phyloP scores from a whole-genome alignment of 2,113 vertebrate genomes.

The Pseudonaja textilis region DNA sequence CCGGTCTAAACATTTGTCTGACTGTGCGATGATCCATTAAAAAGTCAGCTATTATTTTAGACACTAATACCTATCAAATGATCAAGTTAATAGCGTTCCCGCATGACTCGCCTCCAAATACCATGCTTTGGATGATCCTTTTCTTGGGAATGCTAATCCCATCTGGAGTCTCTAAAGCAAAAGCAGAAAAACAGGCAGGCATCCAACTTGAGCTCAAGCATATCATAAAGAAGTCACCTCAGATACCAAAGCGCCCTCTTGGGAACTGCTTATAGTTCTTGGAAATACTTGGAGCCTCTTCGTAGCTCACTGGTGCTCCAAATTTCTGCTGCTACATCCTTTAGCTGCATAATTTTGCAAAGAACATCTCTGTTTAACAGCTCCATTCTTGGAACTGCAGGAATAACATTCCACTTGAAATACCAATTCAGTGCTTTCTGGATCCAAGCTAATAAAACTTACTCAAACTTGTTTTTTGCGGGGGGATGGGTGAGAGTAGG shows the following conservation, averaged over 20 bases:
- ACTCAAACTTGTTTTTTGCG: neutral
- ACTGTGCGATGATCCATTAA: neutral
- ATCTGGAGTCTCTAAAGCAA: rapidly evolving
- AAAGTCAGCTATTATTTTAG: slow-evolving; percentile 34
- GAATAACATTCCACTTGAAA: neutral
- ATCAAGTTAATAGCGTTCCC: slow-evolving; percentile 30
- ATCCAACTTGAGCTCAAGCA: neutral
- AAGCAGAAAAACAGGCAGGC: neutral
- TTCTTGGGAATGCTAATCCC: neutral
- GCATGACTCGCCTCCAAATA: neutral
- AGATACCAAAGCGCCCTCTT: neutral
- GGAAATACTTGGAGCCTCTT: neutral
- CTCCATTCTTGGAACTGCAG: neutral
- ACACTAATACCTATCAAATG: slow-evolving; percentile 62
- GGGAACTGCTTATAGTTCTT: neutral
- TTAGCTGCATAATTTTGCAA: neutral
- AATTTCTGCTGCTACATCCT: neutral
- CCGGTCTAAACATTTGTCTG: neutral
- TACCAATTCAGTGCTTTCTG: neutral
- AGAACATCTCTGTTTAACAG: neutral
- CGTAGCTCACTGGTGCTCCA: neutral
- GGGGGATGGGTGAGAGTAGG: neutral
- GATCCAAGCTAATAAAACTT: neutral
- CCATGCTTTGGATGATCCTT: rapidly evolving
- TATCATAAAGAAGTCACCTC: neutral